Base-by-base conservation (phyloP, 2,888 invertebrate genomes). In the Xestia rhomboidea region DNA sequence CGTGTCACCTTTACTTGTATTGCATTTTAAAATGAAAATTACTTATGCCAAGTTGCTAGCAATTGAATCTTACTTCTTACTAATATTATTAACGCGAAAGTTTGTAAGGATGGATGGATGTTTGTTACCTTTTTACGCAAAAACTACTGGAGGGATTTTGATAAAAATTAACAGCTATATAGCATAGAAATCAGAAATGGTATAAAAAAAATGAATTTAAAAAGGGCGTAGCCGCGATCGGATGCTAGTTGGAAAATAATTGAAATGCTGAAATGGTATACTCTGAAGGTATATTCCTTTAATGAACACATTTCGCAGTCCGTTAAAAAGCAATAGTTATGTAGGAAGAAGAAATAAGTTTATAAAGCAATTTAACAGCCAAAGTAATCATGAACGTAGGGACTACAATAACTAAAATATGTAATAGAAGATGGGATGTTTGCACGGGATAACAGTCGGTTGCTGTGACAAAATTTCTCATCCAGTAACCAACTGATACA, bases 1-100 rank as follows among this genome's bases (percentile, higher is more conserved):
- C 51, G 71, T 67, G 83, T 82, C 84, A 84, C 84, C 81, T 84
- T 80, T 75, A 82, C 18, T 72, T 71, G 51, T 72, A 68, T 71
- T 82, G 67, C 68, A 79, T 73, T 71, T 71, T 54, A 60, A 34
- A 72, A 83, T 79, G 13, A 68, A 72, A 57, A 54, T 38, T 46
- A 73, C 7, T 62, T 51, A 21, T 27, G 21, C 8, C 18, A 62
- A 62, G 70, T 79, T 62, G 34, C 57, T 66, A 34, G 27, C 24
- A 60, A 66, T 46, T 73, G 34, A 66, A 38, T 38, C 7, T 6
- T 7, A 57, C 27, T 57, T 57, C 13, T 57, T 54, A 57, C 57
- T 57, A 57, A 57, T 6, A 57, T 27, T 57, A 57, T 27, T n/a
- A 57, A 57, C 54, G 54, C 54, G 27, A 57, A 57, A 7, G 15